These are phyloP conservation scores for Coreius guichenoti DNA, from an alignment of 2,797 vertebrate species.

Conservation along the genomic window DNA sequence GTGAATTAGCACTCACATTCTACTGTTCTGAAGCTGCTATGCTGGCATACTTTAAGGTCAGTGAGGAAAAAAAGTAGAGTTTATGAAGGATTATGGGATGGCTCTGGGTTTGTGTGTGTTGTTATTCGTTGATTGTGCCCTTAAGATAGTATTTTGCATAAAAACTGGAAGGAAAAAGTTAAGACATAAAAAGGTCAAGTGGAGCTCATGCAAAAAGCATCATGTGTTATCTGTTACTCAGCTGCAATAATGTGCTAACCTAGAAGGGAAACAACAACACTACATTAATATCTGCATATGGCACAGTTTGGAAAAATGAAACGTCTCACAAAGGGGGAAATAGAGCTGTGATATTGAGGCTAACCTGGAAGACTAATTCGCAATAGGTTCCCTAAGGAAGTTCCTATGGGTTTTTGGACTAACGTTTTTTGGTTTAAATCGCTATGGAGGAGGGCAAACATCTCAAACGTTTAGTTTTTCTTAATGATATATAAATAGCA, in stretches of 20 bases:
- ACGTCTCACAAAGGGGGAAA: neutral
- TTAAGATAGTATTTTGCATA: constrained; percentile 34
- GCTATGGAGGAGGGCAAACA: neutral
- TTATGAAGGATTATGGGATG: constrained; percentile 35
- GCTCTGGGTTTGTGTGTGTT: constrained; percentile 31
- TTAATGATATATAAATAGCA: neutral
- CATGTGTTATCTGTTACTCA: constrained; percentile 4
- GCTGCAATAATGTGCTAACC: constrained; percentile 16
- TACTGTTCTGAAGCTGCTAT: constrained; percentile 27
- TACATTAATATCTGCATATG: neutral
- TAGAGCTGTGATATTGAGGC: neutral
- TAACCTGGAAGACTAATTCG: constrained; percentile 4
- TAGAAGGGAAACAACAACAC: constrained; percentile 22
- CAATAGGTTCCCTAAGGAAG: constrained; percentile 6
- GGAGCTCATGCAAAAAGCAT: constrained; percentile 10
- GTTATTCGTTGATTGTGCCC: constrained; percentile 58
- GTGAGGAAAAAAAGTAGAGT: neutral
- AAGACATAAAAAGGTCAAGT: constrained; percentile 31
- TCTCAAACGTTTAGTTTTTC: neutral
- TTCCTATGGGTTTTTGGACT: neutral
- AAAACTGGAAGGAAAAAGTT: constrained; percentile 7
- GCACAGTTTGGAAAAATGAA: neutral
- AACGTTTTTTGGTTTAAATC: neutral
- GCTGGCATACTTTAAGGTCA: neutral
- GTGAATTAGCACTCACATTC: neutral